phyloP scores from a whole-genome alignment of 2,113 vertebrate genomes.

The Myotis yumanensis region DNA sequence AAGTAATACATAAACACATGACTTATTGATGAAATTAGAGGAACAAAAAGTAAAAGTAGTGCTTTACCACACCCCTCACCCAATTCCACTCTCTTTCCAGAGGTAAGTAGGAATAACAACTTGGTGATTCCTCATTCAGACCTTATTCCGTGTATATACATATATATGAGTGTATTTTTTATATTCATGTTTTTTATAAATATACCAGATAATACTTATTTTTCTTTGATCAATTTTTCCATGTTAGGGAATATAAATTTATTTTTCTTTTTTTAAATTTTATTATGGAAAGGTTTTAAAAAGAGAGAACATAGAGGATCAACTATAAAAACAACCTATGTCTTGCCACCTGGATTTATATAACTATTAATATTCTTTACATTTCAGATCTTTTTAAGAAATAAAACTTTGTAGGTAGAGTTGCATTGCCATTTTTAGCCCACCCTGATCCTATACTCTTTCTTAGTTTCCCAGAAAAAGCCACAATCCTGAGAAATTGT shows the following conservation, averaged over 20 bases:
- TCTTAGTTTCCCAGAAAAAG: background rate
- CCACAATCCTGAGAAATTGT: background rate
- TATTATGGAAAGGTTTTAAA: background rate
- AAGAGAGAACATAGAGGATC: background rate
- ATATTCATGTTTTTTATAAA: background rate
- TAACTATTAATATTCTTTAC: background rate
- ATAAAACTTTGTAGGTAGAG: background rate
- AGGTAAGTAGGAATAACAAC: background rate
- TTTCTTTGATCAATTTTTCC: background rate
- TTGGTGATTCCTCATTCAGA: background rate
- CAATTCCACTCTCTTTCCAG: background rate
- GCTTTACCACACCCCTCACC: background rate
- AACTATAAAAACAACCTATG: background rate
- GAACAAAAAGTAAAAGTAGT: background rate
- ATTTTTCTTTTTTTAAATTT: background rate
- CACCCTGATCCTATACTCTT: background rate
- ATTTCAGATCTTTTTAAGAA: constrained; percentile 12
- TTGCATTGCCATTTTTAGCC: background rate
- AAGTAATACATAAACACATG: background rate
- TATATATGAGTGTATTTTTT: background rate
- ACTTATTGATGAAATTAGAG: background rate
- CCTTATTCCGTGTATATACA: background rate
- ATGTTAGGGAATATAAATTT: background rate
- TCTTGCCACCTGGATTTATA: background rate
- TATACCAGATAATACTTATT: background rate